Evolutionary conservation across 2,888 invertebrate genomes (phyloP).

Genomic region (Nemoura dubitans): DNA sequence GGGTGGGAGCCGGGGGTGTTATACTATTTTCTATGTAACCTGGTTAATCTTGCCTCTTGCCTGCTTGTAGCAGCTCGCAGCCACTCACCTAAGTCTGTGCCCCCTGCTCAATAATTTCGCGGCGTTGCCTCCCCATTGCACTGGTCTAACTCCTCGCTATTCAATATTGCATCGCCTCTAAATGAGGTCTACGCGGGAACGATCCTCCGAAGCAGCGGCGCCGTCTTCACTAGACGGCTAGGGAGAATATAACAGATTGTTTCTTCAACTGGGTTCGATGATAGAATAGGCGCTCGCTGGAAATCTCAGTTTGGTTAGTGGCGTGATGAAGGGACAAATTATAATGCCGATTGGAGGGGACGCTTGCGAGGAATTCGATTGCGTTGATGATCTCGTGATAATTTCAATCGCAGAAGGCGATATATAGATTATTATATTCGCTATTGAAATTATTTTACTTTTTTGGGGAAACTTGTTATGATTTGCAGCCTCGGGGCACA

Average conservation of each 20-base stretch:
- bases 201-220: background rate
- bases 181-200: conserved; percentile 37
- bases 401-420: too few species aligned
- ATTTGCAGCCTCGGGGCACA: background rate
- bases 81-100: conserved; percentile 3
- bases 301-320: too few species aligned
- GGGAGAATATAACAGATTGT: conserved; percentile 29
- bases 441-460: too few species aligned
- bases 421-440: too few species aligned
- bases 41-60: conserved; percentile 20
- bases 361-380: too few species aligned
- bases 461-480: too few species aligned
- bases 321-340: too few species aligned
- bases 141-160: conserved; percentile 25
- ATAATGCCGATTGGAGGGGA: too few species aligned
- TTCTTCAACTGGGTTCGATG: background rate
- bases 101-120: conserved; percentile 36
- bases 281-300: background rate
- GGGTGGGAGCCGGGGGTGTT: background rate
- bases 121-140: background rate
- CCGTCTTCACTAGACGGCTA: background rate
- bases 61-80: background rate
- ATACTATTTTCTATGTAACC: conserved; percentile 17
- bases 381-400: too few species aligned
- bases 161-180: conserved; percentile 44